Evolutionary conservation across 2,113 vertebrate species (phyloP), one percentile per base, ranked within the genome.

Genomic region (Pangasianodon gigas): DNA sequence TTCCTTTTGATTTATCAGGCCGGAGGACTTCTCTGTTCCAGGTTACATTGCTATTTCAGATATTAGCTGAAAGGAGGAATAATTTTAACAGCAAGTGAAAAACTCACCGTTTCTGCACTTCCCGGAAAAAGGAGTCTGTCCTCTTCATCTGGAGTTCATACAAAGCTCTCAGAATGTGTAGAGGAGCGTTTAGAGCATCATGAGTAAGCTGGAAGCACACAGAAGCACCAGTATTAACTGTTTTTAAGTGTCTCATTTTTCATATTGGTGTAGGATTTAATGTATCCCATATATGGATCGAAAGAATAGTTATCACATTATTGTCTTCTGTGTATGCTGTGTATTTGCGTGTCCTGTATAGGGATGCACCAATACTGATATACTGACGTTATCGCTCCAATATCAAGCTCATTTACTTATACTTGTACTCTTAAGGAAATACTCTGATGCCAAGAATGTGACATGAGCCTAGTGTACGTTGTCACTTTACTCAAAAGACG

Each of bases 61-160:
- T 52, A 44, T 32, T 14, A n/a, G 3, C 26, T 79, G 52, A 44
- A 44, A 29, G 26, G 26, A 44, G 10, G 51, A 44, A 60, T 37
- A 6, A 6, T 77, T 44, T 67, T 0, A 71, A 60, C 18, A 29
- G 19, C 16, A 26, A 58, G 32, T 21, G 14, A 5, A 86, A 86
- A 14, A 1, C 95, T 80, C 88, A 99, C 98, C 98, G 97, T 92
- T 98, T 98, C 82, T 99, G 98, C 92, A 99, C 97, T 91, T 99
- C 98, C 92, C 98, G 93, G 93, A 99, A 98, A 94, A 99, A 99
- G 0, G 97, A 98, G 92, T 99, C 98, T 0, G 97, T 98, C 93
- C 96, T 97, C 91, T 98, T 98, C 98, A 98, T 98, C 90, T 99
- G 98, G 91, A 99, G 56, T 89, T 99, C 98, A 16, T 98, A 99